Evolutionary conservation across 2,797 vertebrate genomes (phyloP).

Genomic region (Gallirallus australis): DNA sequence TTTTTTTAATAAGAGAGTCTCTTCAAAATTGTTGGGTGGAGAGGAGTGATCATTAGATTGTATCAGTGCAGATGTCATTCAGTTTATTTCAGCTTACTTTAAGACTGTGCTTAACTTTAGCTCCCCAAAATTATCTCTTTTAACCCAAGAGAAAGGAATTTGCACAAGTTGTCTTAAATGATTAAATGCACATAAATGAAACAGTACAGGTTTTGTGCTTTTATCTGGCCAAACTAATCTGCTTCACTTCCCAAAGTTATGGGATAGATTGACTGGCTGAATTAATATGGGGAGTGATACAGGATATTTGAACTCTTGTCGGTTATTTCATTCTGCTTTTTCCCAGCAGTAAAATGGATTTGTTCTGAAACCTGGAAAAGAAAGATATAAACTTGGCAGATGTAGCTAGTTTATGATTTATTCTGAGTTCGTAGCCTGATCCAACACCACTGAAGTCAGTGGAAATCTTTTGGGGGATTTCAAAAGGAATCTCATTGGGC

Average conservation of each 20-base stretch:
- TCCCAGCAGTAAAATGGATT: conserved; percentile 66
- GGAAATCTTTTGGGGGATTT: conserved; percentile 58
- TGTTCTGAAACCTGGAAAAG: conserved; percentile 56
- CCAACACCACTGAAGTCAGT: conserved; percentile 45
- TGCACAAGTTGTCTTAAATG: not conserved
- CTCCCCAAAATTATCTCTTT: not conserved
- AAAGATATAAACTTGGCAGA: conserved; percentile 66
- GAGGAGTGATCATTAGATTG: not conserved
- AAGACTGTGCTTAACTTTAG: not conserved
- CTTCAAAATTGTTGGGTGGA: not conserved
- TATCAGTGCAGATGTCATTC: not conserved
- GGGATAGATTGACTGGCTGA: conserved; percentile 8
- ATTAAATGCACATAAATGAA: not conserved
- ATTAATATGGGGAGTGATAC: conserved; percentile 26
- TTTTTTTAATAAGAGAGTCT: not conserved
- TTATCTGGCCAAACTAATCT: conserved; percentile 21
- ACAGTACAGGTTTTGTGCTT: not conserved
- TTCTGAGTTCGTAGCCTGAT: conserved; percentile 54
- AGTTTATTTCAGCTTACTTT: not conserved
- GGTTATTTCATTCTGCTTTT: conserved; percentile 59
- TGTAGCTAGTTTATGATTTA: conserved; percentile 51
- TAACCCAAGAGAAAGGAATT: not conserved
- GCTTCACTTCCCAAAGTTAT: not conserved
- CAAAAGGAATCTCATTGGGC: conserved; percentile 51
- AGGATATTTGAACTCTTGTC: conserved; percentile 51